Conservation (phyloP, 2,113 vertebrate species). For the Galemys pyrenaicus region DNA sequence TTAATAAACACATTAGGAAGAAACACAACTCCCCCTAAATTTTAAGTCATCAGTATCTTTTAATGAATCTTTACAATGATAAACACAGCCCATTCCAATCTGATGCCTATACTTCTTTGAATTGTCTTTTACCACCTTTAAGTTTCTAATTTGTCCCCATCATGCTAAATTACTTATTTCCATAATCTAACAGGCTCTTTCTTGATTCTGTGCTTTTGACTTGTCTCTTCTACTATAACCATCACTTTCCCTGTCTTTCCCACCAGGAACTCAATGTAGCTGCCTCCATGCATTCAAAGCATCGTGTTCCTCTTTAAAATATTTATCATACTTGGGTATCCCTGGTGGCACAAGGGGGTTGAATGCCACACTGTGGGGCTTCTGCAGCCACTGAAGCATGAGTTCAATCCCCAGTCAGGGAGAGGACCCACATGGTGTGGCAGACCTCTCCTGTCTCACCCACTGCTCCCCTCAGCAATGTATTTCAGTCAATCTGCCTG, state of each 20-base stretch:
- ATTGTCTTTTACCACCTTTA: not conserved
- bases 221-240: not conserved
- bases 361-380: too few relatives aligned
- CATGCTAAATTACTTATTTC: not conserved
- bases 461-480: too few relatives aligned
- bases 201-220: not conserved
- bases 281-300: not conserved
- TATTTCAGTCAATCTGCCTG: too few relatives aligned
- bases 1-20: not conserved
- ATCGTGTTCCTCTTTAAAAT: not conserved
- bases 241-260: not conserved
- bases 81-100: not conserved
- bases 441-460: too few relatives aligned
- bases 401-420: too few relatives aligned
- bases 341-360: too few relatives aligned
- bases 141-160: not conserved
- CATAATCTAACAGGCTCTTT: not conserved
- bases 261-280: not conserved
- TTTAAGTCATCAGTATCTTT: not conserved
- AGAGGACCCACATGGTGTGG: too few relatives aligned
- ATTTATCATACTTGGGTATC: too few relatives aligned
- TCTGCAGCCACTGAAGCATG: too few relatives aligned
- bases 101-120: not conserved
- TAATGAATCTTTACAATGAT: constrained; percentile 10
- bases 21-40: constrained; percentile 53